phyloP scores from a whole-genome alignment of 1,140 invertebrate genomes.

The Pentalonia nigronervosa region DNA sequence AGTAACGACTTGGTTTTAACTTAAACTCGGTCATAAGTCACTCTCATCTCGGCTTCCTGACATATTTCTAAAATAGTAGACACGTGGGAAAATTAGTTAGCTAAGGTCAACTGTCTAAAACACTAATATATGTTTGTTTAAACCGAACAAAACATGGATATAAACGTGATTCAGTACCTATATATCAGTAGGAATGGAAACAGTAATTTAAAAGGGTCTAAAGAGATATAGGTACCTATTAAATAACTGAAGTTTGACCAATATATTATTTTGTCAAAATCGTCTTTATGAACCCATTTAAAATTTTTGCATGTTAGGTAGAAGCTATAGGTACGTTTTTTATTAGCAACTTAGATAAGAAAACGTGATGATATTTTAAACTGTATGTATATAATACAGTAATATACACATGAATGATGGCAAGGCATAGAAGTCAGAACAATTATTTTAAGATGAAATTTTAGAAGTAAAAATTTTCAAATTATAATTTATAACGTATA shows the following conservation, averaged over 20 bases:
- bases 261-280: neutral
- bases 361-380: neutral
- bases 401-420: no score
- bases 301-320: neutral
- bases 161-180: neutral
- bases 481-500: neutral
- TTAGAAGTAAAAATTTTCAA: neutral
- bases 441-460: neutral
- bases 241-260: neutral
- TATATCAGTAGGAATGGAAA: neutral
- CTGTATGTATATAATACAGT: no score
- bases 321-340: no score
- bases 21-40: neutral
- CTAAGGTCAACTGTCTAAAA: neutral
- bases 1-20: neutral
- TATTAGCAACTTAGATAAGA: neutral
- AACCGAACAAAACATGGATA: neutral
- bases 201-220: neutral
- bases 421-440: no score
- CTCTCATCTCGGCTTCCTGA: neutral
- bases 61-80: slow-evolving; percentile 12
- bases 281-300: neutral
- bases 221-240: neutral
- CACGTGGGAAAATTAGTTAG: slow-evolving; percentile 9
- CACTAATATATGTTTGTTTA: slow-evolving; percentile 9